Conservation (phyloP, 1,140 invertebrate genomes). For the Rhizoglyphus robini region DNA sequence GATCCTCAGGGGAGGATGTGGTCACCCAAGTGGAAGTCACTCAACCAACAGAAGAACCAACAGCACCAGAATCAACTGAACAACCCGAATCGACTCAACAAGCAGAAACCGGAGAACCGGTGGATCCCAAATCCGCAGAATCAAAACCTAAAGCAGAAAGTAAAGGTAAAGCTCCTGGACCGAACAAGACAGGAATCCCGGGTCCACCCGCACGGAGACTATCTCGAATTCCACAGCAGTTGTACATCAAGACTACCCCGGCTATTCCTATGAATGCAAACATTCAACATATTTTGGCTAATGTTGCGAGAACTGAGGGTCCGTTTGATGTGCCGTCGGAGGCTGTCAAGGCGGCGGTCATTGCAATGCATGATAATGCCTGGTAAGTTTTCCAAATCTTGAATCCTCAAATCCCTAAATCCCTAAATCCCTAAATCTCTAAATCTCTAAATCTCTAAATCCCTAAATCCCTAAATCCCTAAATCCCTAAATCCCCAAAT, state of each 20-base stretch:
- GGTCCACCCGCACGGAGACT: neutral
- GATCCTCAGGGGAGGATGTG: neutral
- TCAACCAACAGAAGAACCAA: conserved; percentile 1
- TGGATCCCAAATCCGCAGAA: too few species aligned
- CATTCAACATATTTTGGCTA: conserved; percentile 23
- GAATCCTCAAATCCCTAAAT: too few species aligned
- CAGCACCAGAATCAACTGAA: neutral
- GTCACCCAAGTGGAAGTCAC: neutral
- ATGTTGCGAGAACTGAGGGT: conserved; percentile 26
- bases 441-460: too few species aligned
- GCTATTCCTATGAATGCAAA: conserved; percentile 24
- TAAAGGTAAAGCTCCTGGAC: neutral
- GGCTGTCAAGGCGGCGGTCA: conserved; percentile 46
- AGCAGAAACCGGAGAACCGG: neutral
- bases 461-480: too few species aligned
- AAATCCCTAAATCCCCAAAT: too few species aligned
- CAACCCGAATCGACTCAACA: neutral
- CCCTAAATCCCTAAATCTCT: too few species aligned
- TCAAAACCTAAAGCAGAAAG: neutral
- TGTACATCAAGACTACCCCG: conserved; percentile 18
- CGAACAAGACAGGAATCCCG: neutral
- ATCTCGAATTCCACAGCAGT: neutral
- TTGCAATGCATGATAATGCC: conserved; percentile 53
- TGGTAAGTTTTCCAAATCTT: conserved; percentile 45
- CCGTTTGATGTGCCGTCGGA: conserved; percentile 46